A percentile compares a stretch with the other conserved stretches of the same genome.
These are phyloP conservation scores for Goniozus legneri DNA, from an alignment of 1,140 invertebrate genomes.

Conservation along the genomic window DNA sequence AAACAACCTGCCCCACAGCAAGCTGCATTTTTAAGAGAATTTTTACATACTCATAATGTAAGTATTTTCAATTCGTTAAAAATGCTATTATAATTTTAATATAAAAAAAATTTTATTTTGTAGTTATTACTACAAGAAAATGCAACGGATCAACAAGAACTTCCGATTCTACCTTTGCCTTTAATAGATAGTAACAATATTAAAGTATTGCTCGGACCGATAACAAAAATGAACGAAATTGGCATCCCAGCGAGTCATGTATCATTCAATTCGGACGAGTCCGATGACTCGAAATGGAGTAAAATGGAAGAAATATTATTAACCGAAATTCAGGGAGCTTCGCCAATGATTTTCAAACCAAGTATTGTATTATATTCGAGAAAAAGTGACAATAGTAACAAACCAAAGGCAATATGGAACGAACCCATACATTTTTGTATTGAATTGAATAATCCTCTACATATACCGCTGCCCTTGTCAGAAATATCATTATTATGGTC, in stretches of 20 bases:
- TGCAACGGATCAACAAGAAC: conserved; percentile 47
- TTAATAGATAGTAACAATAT: conserved; percentile 64
- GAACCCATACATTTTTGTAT: conserved; percentile 80
- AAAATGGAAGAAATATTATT: conserved; percentile 78
- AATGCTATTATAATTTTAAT: conserved; percentile 2
- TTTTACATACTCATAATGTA: conserved; percentile 78
- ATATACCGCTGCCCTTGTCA: conserved; percentile 68
- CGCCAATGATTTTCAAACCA: conserved; percentile 76
- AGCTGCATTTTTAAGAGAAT: conserved; percentile 82
- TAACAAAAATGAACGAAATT: conserved; percentile 35
- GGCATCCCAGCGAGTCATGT: conserved; percentile 35
- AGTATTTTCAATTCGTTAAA: conserved; percentile 25
- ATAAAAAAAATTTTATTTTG: conserved; percentile 8
- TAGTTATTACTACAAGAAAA: conserved; percentile 53
- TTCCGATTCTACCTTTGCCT: conserved; percentile 67
- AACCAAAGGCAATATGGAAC: conserved; percentile 69
- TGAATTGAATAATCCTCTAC: conserved; percentile 75
- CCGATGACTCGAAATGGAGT: conserved; percentile 59
- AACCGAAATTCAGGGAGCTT: conserved; percentile 64
- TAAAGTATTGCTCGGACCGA: conserved; percentile 62
- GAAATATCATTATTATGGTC: conserved; percentile 80
- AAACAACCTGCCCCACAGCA: conserved; percentile 77
- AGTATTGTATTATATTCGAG: conserved; percentile 66
- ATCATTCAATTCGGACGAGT: conserved; percentile 38
- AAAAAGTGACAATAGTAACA: conserved; percentile 63